Conservation (phyloP, 1,140 invertebrate species). For the Chionoecetes opilio region DNA sequence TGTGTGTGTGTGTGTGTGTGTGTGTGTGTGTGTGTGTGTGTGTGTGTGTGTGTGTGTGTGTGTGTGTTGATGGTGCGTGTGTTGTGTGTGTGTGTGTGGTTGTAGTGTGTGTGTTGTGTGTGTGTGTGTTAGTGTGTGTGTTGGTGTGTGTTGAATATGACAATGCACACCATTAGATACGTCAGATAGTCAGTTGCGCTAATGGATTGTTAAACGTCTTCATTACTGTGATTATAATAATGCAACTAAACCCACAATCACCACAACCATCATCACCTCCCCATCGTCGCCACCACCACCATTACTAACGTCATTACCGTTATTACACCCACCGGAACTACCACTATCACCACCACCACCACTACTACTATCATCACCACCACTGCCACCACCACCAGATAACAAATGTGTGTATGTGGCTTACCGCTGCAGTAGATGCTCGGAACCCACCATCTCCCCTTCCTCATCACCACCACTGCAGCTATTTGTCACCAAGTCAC, state of each 20-base stretch:
- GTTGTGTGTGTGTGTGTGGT: conserved; percentile 27
- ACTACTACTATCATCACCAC: neutral
- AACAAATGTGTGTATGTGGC: neutral
- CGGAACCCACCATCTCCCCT: neutral
- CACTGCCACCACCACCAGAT: neutral
- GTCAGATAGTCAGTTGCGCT: neutral
- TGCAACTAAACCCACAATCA: neutral
- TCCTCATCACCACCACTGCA: neutral
- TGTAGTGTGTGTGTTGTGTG: conserved; percentile 19
- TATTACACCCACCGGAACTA: neutral
- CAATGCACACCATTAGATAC: neutral
- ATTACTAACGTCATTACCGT: conserved; percentile 9
- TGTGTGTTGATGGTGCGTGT: neutral
- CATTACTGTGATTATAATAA: neutral
- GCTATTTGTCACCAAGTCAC: neutral
- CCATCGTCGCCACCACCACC: neutral
- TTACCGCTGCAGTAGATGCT: neutral
- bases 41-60: neutral
- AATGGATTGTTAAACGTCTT: neutral
- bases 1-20: conserved; percentile 20
- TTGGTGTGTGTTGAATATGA: neutral
- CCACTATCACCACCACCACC: neutral
- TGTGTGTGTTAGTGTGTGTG: neutral
- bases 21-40: conserved; percentile 25
- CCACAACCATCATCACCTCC: neutral